A percentile compares a stretch with the other conserved stretches of the same genome.
phyloP scores from a whole-genome alignment of 2,113 vertebrate species.

The Scatophagus argus region DNA sequence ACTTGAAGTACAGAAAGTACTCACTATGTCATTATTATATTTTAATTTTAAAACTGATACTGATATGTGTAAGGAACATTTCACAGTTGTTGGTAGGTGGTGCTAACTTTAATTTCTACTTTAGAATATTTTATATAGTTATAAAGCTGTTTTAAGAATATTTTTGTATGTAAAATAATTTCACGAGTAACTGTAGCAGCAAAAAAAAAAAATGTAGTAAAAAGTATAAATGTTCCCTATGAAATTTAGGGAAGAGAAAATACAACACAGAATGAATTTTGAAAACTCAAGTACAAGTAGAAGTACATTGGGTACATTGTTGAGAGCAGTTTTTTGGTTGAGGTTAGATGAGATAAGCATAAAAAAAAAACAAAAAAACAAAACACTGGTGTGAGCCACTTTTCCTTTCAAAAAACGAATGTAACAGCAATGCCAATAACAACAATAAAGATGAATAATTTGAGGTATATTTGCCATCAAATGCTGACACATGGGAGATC shows the following conservation, averaged over 20 bases:
- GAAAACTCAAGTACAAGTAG: too few species aligned
- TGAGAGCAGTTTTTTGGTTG: too few species aligned
- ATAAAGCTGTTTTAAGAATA: too few species aligned
- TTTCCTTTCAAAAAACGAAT: conserved; percentile 23
- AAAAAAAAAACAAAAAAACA: conserved; percentile 9
- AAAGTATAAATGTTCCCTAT: neutral
- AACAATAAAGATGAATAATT: conserved; percentile 70
- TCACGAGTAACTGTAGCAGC: neutral
- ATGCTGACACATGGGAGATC: conserved; percentile 52
- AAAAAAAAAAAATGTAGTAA: neutral
- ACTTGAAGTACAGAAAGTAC: too few species aligned
- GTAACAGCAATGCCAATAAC: conserved; percentile 66
- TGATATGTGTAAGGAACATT: neutral
- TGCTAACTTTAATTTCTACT: neutral
- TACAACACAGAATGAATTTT: neutral
- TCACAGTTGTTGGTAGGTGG: neutral
- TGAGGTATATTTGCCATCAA: conserved; percentile 37
- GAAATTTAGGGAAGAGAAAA: neutral
- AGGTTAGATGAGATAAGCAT: conserved; percentile 32
- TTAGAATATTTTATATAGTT: neutral
- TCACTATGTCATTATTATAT: too few species aligned
- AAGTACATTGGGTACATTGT: neutral
- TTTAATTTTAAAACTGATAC: neutral
- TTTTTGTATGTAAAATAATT: neutral
- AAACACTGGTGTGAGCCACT: conserved; percentile 3